phyloP scores from a whole-genome alignment of 2,888 invertebrate genomes.

The Sepioteuthis lessoniana region DNA sequence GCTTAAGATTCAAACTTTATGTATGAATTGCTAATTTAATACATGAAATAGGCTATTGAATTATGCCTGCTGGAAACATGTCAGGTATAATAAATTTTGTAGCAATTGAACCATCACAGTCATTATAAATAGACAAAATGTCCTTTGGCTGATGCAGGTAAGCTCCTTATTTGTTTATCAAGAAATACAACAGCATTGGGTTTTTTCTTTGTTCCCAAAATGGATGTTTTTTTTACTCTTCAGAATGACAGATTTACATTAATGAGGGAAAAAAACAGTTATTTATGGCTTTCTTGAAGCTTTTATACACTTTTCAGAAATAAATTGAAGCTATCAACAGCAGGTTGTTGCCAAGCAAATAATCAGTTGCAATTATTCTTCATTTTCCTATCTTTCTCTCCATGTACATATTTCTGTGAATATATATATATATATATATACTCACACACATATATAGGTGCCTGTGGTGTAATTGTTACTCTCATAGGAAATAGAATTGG shows the following conservation, averaged over 20 bases:
- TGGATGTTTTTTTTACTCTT: neutral
- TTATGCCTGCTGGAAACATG: neutral
- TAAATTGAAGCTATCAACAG: neutral
- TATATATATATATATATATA: no score
- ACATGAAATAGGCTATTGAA: neutral
- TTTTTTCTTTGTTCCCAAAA: neutral
- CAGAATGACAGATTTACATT: neutral
- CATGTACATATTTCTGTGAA: no score
- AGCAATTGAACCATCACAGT: neutral
- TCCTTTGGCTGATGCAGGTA: no score
- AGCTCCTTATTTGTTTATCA: no score
- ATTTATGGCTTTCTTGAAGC: neutral
- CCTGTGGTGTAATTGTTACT: no score
- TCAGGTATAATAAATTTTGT: neutral
- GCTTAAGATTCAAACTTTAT: neutral
- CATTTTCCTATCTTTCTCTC: no score
- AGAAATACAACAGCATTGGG: no score
- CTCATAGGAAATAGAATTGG: no score
- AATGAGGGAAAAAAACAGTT: neutral
- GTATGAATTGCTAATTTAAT: neutral
- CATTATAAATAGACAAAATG: no score
- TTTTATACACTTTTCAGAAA: neutral
- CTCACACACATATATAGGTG: no score
- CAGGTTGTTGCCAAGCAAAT: neutral
- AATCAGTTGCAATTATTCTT: neutral